phyloP scores from a whole-genome alignment of 2,888 invertebrate genomes.

The Himalopsyche japonica region DNA sequence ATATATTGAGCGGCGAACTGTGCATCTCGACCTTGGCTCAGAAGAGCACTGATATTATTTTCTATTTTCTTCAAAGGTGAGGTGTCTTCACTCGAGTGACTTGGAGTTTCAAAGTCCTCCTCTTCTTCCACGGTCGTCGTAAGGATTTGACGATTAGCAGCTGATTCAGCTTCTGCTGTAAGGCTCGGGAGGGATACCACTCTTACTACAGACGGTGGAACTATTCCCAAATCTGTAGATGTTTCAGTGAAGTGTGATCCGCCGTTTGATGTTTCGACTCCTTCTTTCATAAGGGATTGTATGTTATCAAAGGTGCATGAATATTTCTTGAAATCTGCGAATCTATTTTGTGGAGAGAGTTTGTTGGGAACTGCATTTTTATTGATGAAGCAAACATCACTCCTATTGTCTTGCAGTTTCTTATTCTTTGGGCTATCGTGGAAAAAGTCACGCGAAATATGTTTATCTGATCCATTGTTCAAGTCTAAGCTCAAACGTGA shows the following conservation, averaged over 20 bases:
- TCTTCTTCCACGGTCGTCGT: constrained; percentile 74
- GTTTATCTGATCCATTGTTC: constrained; percentile 60
- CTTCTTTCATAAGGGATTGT: constrained; percentile 72
- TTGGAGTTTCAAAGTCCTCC: constrained; percentile 68
- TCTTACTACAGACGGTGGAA: constrained; percentile 67
- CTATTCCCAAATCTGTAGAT: constrained; percentile 65
- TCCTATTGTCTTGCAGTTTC: constrained; percentile 43
- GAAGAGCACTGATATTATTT: constrained; percentile 71
- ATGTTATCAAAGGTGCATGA: constrained; percentile 79
- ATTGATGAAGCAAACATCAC: constrained; percentile 35
- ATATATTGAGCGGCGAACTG: constrained; percentile 59
- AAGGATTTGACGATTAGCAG: constrained; percentile 65
- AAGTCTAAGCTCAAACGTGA: constrained; percentile 65
- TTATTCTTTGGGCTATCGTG: constrained; percentile 58
- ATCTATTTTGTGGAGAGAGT: constrained; percentile 60
- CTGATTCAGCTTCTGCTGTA: constrained; percentile 58
- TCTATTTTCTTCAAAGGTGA: constrained; percentile 73
- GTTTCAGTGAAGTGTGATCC: constrained; percentile 59
- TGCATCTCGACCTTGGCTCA: constrained; percentile 63
- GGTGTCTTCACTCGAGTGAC: constrained; percentile 64
- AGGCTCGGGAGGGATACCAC: constrained; percentile 71
- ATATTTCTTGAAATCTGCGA: constrained; percentile 69
- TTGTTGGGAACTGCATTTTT: constrained; percentile 50
- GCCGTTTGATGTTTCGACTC: constrained; percentile 61
- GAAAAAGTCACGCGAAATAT: constrained; percentile 54